Evolutionary conservation across 2,797 vertebrate species (phyloP).

Genomic region (Myotis pilosus): DNA sequence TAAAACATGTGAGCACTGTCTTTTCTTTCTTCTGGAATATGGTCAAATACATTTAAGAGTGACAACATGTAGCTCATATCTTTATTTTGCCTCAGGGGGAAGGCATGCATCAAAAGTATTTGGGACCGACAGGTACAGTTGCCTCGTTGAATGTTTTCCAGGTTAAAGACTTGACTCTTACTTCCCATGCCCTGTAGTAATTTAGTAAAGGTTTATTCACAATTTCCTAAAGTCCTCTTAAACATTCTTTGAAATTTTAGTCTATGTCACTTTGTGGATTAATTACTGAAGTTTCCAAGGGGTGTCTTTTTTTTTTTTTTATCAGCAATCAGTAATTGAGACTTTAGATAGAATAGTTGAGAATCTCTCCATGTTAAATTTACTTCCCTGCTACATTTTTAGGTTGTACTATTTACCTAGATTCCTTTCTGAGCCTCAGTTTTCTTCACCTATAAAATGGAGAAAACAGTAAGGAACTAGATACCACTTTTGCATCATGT

Average conservation of each 20-base stretch:
- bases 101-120: background rate
- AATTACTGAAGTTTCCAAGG: background rate
- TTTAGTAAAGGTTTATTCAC: background rate
- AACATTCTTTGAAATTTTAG: background rate
- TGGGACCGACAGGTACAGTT: background rate
- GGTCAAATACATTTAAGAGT: background rate
- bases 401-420: background rate
- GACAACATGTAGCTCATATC: background rate
- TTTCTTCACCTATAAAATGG: background rate
- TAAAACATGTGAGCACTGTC: background rate
- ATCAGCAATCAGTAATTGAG: background rate
- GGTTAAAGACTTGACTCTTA: background rate
- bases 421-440: background rate
- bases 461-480: background rate
- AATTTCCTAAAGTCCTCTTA: background rate
- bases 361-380: background rate
- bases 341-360: background rate
- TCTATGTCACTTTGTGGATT: background rate
- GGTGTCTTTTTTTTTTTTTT: background rate
- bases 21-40: background rate
- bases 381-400: background rate
- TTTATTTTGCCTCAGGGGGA: background rate
- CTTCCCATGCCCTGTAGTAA: background rate
- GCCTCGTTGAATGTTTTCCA: background rate
- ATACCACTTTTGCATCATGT: background rate